Base-by-base conservation (phyloP, 1,140 invertebrate genomes). In the Cydia strobilella region DNA sequence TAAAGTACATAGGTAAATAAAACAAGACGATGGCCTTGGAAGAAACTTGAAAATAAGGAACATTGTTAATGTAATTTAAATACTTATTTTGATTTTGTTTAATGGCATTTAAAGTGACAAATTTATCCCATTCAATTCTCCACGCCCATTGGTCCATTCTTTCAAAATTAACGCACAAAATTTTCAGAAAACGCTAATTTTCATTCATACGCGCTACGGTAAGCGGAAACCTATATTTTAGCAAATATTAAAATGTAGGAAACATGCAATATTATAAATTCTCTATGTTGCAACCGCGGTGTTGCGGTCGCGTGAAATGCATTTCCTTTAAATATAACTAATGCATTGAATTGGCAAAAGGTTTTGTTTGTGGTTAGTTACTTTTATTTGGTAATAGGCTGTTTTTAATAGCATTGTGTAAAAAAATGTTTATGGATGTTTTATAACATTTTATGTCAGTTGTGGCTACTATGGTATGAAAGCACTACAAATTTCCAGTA, bases 281-380 rank as follows among this genome's bases (percentile, higher is more conserved):
- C 72, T 75, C 54, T 72, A 54, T 75, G 74, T 20, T 31, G 3
- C 72, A 76, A 86, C 87, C 87, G 77, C 87, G 84, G 39, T 76
- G 75, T 74, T 86, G 85, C 73, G 85, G 83, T 63, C 42, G 51
- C 18, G 15, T 74, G 75, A 78, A 84, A 88, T 83, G 81, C 80
- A 86, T 87, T 86, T 84, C 85, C 84, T 85, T 84, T 82, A 83
- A 81, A 86, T 85, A 80, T 81, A 85, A 86, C 84, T 81, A 84
- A 84, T 80, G 77, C 78, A 78, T 79, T 82, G 65, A 69, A 69
- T 69, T n/a, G 27, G 65, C 65, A 18, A 69, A 18, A 18, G 35
- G 23, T 35, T 69, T 39, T 39, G 65, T 18, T 69, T 69, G 13
- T 20, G 65, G 27, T 69, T 69, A 39, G 31, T 39, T n/a, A 35